Conservation (phyloP, 2,888 invertebrate species). For the Parapristionchus giblindavisi region DNA sequence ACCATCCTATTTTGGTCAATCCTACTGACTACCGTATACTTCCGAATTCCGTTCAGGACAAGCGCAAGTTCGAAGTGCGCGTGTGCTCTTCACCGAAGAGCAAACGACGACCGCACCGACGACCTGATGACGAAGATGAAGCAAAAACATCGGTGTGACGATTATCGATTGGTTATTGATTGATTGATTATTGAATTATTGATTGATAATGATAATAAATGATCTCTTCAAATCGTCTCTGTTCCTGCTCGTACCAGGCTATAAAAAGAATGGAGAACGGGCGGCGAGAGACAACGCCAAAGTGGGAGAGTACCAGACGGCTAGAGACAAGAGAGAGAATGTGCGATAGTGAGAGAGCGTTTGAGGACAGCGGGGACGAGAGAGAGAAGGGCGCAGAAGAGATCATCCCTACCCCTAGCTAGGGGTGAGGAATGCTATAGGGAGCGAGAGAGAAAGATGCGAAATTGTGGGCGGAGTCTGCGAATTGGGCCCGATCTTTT, state of each 20-base stretch:
- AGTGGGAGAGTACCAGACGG: too few species aligned
- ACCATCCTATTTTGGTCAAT: background rate
- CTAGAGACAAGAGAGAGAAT: constrained; percentile 7
- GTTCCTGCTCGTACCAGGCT: too few species aligned
- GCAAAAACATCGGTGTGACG: background rate
- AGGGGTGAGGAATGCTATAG: too few species aligned
- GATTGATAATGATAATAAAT: too few species aligned
- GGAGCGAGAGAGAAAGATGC: constrained; percentile 5
- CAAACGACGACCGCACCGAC: background rate
- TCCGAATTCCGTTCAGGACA: background rate
- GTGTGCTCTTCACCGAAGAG: constrained; percentile 32
- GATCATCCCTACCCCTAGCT: too few species aligned
- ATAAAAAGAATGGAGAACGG: too few species aligned
- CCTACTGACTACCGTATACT: background rate
- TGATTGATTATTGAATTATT: too few species aligned
- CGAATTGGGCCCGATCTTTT: background rate
- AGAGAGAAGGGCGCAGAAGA: background rate
- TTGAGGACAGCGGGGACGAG: background rate
- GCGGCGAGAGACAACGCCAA: too few species aligned
- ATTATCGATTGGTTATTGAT: too few species aligned
- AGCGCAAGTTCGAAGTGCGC: constrained; percentile 37
- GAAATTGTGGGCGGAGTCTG: constrained; percentile 26
- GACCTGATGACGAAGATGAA: background rate
- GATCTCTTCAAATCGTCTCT: too few species aligned
- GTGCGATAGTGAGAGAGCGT: background rate